Conservation (phyloP, 2,888 invertebrate species). For the Glaucopsyche alexis region DNA sequence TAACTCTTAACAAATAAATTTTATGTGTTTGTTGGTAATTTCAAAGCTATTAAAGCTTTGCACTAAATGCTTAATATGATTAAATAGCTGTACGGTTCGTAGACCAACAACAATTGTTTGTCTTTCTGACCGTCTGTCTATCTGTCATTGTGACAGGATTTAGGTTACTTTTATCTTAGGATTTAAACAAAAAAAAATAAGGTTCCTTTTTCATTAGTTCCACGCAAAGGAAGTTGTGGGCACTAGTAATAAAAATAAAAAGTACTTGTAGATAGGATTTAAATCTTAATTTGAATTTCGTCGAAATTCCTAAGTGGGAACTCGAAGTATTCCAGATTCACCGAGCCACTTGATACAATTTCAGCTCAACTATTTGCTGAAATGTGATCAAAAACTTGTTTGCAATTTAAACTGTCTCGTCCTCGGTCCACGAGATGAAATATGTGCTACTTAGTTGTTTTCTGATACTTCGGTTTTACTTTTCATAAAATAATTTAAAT, state of each 20-base stretch:
- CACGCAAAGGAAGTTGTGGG: no score
- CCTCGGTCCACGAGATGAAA: neutral
- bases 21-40: no score
- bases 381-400: neutral
- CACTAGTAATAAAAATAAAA: neutral
- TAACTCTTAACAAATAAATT: no score
- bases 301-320: neutral
- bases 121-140: no score
- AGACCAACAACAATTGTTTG: no score
- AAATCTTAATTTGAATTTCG: neutral
- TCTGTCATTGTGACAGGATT: no score
- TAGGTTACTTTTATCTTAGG: neutral
- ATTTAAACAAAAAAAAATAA: no score
- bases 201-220: no score
- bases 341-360: neutral
- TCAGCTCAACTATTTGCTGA: neutral
- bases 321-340: neutral
- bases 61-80: no score
- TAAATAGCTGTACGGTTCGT: no score
- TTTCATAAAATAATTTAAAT: no score
- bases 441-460: neutral
- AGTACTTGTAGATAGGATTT: neutral
- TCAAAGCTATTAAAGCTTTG: no score
- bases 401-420: neutral
- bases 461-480: neutral